These are phyloP conservation scores for Leptinotarsa haldemani DNA, from an alignment of 2,888 invertebrate genomes.

Conservation along the genomic window DNA sequence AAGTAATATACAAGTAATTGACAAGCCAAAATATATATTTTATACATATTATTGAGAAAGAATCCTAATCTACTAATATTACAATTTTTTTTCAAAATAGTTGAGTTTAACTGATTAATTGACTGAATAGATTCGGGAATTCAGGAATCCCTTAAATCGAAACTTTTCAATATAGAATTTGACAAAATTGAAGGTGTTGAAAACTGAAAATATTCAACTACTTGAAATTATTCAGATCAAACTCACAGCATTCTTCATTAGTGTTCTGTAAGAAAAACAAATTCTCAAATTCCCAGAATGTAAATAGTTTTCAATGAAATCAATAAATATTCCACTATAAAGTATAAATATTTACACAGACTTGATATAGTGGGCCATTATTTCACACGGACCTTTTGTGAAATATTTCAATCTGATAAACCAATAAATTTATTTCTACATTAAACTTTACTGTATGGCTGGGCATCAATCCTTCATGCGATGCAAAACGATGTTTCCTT, in stretches of 20 bases:
- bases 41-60: not conserved
- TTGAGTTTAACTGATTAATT: too few species aligned
- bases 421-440: slow-evolving; percentile 1
- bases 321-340: slow-evolving; percentile 1
- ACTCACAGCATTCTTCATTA: not conserved
- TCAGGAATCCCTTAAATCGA: not conserved
- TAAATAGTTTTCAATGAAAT: not conserved
- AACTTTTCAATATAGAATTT: not conserved
- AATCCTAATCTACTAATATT: not conserved
- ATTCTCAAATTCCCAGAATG: not conserved
- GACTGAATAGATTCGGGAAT: too few species aligned
- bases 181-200: not conserved
- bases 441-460: not conserved
- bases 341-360: not conserved
- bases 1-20: slow-evolving; percentile 27
- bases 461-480: not conserved
- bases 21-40: slow-evolving; percentile 17
- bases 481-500: too few species aligned
- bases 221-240: not conserved
- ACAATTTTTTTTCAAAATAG: too few species aligned
- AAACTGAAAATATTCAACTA: not conserved
- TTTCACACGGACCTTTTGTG: too few species aligned
- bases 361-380: too few species aligned
- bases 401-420: too few species aligned
- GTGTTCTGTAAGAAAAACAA: too few species aligned